Percentiles rank a stretch among this genome's conserved stretches.
These are phyloP conservation scores for Buceros bicornis DNA, from an alignment of 2,797 vertebrate species.

Conservation along the genomic window DNA sequence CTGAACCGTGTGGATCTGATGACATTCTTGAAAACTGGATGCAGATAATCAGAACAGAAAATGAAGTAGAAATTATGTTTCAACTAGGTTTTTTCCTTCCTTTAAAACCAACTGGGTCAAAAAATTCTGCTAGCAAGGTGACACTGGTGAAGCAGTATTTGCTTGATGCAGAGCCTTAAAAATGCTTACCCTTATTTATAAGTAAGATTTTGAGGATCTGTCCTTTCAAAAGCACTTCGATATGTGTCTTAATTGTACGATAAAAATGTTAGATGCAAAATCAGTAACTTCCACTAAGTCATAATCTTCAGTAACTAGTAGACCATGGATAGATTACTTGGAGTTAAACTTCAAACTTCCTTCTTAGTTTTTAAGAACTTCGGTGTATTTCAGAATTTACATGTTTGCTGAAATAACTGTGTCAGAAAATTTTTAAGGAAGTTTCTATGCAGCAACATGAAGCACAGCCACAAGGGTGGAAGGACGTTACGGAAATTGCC, in stretches of 20 bases:
- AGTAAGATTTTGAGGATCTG: not conserved
- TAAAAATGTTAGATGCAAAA: not conserved
- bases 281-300: not conserved
- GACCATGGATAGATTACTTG: not conserved
- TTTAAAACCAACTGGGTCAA: rapidly evolving
- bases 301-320: not conserved
- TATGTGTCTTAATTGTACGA: not conserved
- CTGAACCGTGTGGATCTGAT: not conserved
- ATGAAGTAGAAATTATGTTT: not conserved
- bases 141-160: not conserved
- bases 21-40: too few species aligned
- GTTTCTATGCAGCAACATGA: not conserved
- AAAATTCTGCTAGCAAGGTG: rapidly evolving
- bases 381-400: not conserved
- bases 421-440: not conserved
- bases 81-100: not conserved
- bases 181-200: not conserved
- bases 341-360: not conserved
- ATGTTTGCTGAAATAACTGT: not conserved
- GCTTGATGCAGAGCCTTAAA: not conserved
- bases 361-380: not conserved
- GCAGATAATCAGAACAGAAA: not conserved
- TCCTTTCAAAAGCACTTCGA: not conserved
- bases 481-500: conserved; percentile 25
- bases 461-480: not conserved